A percentile compares a stretch with the other conserved stretches of the same genome.
Evolutionary conservation across 2,888 invertebrate species (phyloP).

Genomic region (Limnephilus auricula): DNA sequence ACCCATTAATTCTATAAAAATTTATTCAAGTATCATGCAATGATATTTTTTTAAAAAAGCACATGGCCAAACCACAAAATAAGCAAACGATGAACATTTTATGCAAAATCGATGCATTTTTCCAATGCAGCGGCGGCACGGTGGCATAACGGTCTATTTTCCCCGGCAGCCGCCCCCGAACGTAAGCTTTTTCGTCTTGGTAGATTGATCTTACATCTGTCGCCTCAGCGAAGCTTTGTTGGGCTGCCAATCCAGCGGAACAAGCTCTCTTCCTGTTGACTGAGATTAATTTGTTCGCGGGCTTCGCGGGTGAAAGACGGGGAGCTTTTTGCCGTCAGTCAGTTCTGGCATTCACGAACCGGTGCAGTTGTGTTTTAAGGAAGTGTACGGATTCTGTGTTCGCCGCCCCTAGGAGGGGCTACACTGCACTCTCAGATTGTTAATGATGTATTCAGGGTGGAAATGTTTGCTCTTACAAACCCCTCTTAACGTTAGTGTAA

Average conservation of each 20-base stretch:
- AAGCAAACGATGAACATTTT: background rate
- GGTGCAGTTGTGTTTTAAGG: background rate
- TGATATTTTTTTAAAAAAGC: background rate
- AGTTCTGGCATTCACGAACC: background rate
- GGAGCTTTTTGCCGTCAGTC: slow-evolving; percentile 39
- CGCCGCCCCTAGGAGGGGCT: background rate
- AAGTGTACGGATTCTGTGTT: background rate
- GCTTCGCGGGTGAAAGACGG: slow-evolving; percentile 19
- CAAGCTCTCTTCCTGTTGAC: slow-evolving; percentile 43
- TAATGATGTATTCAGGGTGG: background rate
- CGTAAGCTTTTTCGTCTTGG: slow-evolving; percentile 41
- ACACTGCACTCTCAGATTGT: slow-evolving; percentile 2
- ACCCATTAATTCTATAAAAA: background rate
- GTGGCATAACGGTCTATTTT: background rate
- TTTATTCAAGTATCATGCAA: background rate
- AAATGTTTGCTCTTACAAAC: background rate
- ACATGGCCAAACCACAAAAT: background rate
- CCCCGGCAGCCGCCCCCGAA: slow-evolving; percentile 5
- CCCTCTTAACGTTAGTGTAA: background rate
- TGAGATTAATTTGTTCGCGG: slow-evolving; percentile 51
- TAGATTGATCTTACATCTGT: slow-evolving; percentile 55
- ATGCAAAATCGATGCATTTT: slow-evolving; percentile 3
- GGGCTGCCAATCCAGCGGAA: slow-evolving; percentile 47
- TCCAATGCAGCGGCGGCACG: background rate
- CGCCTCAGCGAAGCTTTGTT: slow-evolving; percentile 39